Evolutionary conservation across 2,113 vertebrate species (phyloP).

Genomic region (Cyprinodon variegatus): DNA sequence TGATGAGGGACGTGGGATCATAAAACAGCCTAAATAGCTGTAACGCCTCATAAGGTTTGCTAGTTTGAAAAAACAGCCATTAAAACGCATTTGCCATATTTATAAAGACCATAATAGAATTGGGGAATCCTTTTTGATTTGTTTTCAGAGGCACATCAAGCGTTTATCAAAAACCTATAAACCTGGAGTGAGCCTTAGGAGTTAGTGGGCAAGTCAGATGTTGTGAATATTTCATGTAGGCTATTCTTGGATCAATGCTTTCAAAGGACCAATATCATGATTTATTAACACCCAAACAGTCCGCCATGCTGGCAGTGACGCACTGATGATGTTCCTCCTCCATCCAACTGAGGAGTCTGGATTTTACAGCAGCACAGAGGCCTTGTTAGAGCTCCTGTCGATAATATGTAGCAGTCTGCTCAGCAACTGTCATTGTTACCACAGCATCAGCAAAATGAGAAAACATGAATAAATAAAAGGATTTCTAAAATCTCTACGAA

Average conservation of each 20-base stretch:
- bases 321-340: conserved; percentile 23
- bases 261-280: conserved; percentile 83
- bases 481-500: background rate
- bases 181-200: conserved; percentile 73
- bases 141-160: conserved; percentile 11
- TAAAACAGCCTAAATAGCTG: background rate
- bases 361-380: background rate
- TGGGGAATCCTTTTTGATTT: background rate
- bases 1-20: background rate
- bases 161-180: conserved; percentile 70
- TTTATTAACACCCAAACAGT: conserved; percentile 83
- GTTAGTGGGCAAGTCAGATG: conserved; percentile 49
- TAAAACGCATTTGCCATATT: background rate
- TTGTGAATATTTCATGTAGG: conserved; percentile 87
- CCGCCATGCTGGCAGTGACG: conserved; percentile 64
- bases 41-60: background rate
- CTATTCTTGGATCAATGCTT: conserved; percentile 87
- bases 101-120: background rate
- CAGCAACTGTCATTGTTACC: background rate
- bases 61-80: background rate
- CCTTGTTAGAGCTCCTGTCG: background rate
- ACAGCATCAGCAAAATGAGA: background rate
- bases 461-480: background rate
- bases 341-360: background rate
- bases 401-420: background rate